Conservation (phyloP, 2,113 vertebrate species). For the Dromas ardeola region DNA sequence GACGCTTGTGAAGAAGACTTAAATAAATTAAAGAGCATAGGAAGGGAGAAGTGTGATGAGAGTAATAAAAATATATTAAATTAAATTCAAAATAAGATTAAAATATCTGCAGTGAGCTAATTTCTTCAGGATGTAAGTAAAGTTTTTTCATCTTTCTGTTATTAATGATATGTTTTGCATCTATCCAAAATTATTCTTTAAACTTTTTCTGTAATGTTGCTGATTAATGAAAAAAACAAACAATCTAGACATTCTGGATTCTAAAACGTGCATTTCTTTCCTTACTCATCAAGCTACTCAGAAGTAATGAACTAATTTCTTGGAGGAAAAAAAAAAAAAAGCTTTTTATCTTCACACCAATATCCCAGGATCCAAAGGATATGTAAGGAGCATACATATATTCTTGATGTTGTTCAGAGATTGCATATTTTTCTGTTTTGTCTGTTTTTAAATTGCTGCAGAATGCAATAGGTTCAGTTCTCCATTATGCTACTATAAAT, state of each 20-base stretch:
- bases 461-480: not conserved
- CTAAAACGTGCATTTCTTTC: not conserved
- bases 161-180: not conserved
- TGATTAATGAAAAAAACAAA: not conserved
- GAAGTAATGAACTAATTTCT: not conserved
- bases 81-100: not conserved
- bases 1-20: not conserved
- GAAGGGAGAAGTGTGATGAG: rapidly evolving
- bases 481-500: not conserved
- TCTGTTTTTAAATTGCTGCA: not conserved
- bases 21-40: not conserved
- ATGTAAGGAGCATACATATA: not conserved
- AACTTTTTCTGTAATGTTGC: not conserved
- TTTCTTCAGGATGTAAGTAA: not conserved
- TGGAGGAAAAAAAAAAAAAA: not conserved
- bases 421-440: not conserved
- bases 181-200: not conserved
- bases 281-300: not conserved
- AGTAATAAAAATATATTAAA: not conserved
- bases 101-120: not conserved
- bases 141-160: not conserved
- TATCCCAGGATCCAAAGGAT: not conserved
- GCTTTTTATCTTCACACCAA: not conserved
- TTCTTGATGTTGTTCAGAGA: not conserved
- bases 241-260: not conserved